Percentiles rank a stretch among this genome's conserved stretches.
phyloP scores from a whole-genome alignment of 2,113 vertebrate genomes.

The Gambusia holbrooki region DNA sequence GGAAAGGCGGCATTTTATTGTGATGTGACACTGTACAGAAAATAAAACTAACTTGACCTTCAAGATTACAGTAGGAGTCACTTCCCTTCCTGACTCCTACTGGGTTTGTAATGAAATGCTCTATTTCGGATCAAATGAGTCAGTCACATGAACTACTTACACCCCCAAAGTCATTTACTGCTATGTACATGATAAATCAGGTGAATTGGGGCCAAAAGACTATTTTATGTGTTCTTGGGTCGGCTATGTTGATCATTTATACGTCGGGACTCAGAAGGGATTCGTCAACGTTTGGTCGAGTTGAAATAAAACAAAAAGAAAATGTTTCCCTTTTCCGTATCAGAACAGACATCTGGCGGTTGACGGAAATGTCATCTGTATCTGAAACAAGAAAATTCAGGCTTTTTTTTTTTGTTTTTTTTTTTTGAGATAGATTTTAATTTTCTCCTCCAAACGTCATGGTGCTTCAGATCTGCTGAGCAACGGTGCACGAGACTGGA shows the following conservation, averaged over 20 bases:
- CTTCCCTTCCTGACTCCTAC: not conserved
- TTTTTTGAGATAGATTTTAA: not conserved
- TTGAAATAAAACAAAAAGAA: too few species aligned
- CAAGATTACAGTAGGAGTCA: too few species aligned
- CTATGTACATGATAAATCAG: not conserved
- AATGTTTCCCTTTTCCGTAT: too few species aligned
- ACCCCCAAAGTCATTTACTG: not conserved
- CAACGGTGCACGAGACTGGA: too few species aligned
- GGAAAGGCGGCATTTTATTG: not conserved
- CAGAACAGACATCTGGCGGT: not conserved
- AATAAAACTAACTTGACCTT: not conserved
- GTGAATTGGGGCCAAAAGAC: not conserved
- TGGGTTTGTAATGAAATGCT: not conserved
- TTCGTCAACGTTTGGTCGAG: too few species aligned
- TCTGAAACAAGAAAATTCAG: not conserved
- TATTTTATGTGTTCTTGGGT: not conserved
- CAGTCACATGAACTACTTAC: not conserved
- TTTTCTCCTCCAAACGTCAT: not conserved
- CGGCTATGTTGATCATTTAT: too few species aligned
- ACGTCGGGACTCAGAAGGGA: too few species aligned
- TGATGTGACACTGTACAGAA: not conserved
- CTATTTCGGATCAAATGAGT: not conserved
- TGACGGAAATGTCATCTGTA: slow-evolving; percentile 3
- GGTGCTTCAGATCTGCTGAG: not conserved
- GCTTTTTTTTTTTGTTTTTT: accelerated